Conservation (phyloP, 2,113 vertebrate species). For the Caranx melampygus region DNA sequence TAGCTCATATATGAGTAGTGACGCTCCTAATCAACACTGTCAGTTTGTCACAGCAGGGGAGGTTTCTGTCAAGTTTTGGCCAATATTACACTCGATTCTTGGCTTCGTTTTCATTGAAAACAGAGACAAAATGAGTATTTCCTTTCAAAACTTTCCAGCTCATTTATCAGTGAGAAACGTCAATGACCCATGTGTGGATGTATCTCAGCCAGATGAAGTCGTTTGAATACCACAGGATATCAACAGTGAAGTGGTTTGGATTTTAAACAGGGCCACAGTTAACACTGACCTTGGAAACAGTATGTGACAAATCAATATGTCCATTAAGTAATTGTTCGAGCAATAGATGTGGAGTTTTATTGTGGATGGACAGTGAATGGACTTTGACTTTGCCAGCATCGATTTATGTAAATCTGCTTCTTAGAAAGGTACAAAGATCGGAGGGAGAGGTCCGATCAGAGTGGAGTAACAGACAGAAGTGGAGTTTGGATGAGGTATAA, state of each 20-base stretch:
- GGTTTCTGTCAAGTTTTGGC: conserved; percentile 14
- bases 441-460: no score
- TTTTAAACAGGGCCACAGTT: no score
- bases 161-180: conserved; percentile 4
- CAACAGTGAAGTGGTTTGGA: neutral
- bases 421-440: no score
- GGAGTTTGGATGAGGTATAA: no score
- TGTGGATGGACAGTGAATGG: neutral
- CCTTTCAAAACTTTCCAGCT: conserved; percentile 1
- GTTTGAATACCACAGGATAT: neutral
- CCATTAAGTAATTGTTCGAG: neutral
- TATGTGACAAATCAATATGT: no score
- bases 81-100: conserved; percentile 3
- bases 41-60: conserved; percentile 26
- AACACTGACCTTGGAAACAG: no score
- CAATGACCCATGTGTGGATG: neutral
- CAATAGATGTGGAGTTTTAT: neutral
- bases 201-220: neutral
- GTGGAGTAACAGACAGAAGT: no score
- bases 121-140: neutral
- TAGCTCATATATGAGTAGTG: conserved; percentile 23
- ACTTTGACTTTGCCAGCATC: neutral
- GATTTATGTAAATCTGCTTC: no score
- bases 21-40: conserved; percentile 22
- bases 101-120: neutral